phyloP scores from a whole-genome alignment of 2,113 vertebrate species.

The Hylia prasina region DNA sequence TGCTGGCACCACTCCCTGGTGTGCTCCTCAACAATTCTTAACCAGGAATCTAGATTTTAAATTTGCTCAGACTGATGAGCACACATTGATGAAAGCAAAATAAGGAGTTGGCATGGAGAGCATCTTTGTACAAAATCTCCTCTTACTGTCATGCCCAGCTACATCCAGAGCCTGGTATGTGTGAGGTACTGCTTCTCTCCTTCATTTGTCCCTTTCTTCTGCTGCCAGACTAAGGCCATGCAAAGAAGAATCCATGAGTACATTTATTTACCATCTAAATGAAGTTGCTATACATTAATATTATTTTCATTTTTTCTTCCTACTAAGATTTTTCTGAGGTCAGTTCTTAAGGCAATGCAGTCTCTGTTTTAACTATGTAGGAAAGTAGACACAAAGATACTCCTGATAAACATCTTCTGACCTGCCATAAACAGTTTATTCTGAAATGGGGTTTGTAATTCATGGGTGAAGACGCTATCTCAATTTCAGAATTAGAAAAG shows the following conservation, averaged over 20 bases:
- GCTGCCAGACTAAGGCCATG: not conserved
- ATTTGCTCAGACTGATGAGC: not conserved
- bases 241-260: not conserved
- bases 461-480: not conserved
- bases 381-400: not conserved
- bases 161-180: not conserved
- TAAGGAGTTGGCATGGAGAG: not conserved
- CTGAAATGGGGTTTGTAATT: not conserved
- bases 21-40: not conserved
- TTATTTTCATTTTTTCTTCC: not conserved
- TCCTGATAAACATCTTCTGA: not conserved
- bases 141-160: not conserved
- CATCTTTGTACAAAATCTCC: not conserved
- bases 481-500: not conserved
- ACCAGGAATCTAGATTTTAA: not conserved
- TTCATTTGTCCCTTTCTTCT: not conserved
- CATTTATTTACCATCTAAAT: not conserved
- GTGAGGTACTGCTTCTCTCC: not conserved
- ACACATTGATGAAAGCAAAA: not conserved
- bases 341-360: not conserved
- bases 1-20: not conserved
- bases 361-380: not conserved
- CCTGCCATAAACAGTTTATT: fast-evolving
- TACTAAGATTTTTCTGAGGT: not conserved
- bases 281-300: not conserved